phyloP scores from a whole-genome alignment of 1,140 invertebrate genomes.

The Ostrea edulis region DNA sequence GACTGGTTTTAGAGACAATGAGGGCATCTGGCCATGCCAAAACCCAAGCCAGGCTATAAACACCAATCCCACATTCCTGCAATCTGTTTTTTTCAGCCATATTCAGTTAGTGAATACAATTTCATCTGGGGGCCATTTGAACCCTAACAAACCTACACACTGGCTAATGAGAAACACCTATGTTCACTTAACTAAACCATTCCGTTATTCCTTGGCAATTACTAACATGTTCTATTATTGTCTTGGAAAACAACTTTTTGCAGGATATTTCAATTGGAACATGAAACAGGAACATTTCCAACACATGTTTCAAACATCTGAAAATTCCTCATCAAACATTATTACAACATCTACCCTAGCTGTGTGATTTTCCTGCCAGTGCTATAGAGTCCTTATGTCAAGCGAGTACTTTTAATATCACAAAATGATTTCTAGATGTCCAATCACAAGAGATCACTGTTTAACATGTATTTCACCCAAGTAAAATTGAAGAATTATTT shows the following conservation, averaged over 20 bases:
- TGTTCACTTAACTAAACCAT: conserved; percentile 10
- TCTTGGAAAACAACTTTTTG: background rate
- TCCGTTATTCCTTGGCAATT: background rate
- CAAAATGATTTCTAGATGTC: too few relatives aligned
- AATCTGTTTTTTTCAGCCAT: conserved; percentile 24
- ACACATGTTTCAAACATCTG: conserved; percentile 18
- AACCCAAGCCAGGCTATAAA: background rate
- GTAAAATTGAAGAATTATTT: too few relatives aligned
- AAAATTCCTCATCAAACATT: background rate
- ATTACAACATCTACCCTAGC: background rate
- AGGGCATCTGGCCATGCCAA: conserved; percentile 19
- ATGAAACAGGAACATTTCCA: background rate
- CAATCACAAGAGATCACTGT: too few relatives aligned
- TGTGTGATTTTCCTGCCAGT: too few relatives aligned
- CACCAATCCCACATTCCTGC: background rate
- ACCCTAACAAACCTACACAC: conserved; percentile 4
- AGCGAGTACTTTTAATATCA: too few relatives aligned
- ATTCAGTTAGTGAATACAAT: conserved; percentile 35
- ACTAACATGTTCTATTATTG: conserved; percentile 19
- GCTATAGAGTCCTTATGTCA: too few relatives aligned
- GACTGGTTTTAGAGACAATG: background rate
- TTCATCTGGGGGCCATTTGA: conserved; percentile 22
- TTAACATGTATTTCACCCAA: too few relatives aligned
- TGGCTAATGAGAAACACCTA: conserved; percentile 31
- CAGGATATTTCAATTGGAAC: conserved; percentile 20